Base-by-base conservation (phyloP, 2,113 vertebrate species). In the Bufo gargarizans region DNA sequence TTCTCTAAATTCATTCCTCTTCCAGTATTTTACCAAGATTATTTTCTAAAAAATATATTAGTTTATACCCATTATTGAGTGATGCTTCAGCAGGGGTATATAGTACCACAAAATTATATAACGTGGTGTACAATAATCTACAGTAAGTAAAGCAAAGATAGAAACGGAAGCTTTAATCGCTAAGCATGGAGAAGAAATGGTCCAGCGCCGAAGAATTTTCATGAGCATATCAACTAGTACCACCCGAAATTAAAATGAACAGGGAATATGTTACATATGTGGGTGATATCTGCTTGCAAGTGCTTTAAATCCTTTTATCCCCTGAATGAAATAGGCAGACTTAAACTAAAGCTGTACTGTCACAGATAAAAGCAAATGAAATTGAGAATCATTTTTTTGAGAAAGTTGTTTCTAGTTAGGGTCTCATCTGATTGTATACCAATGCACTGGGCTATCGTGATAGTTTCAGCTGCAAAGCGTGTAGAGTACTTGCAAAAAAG, bases 321-420 rank as follows among this genome's bases (percentile, higher is more conserved):
- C 65, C 74, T 72, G 69, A 74, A 71, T 84, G 58, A 84, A 85
- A 53, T 58, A 76, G 67, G 33, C 14, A 7, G 67, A 76, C 67
- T 45, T 59, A 33, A 56, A 85, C 69, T 85, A 76, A 85, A 85
- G 50, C 84, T 76, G 67, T 22, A 20, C 71, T 47, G 55, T 85
- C 53, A 85, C 67, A 85, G 53, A 85, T 76, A 85, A 74, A 85
- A 74, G 69, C 55, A 74, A 84, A 84, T 84, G 61, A 84, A 53
- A 69, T 69, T 84, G 82, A 69, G 81, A 83, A 83, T 53, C 19
- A 20, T 83, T 72, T 74, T 85, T 76, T 33, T 85, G 83, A 85
- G 76, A 72, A 76, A 74, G 69, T 74, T 85, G 69, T 20, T 59
- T 58, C 33, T 84, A 58, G 69, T 58, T 56, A 76, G 53, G 56